phyloP scores from a whole-genome alignment of 2,797 vertebrate species.

The Rhincodon typus region DNA sequence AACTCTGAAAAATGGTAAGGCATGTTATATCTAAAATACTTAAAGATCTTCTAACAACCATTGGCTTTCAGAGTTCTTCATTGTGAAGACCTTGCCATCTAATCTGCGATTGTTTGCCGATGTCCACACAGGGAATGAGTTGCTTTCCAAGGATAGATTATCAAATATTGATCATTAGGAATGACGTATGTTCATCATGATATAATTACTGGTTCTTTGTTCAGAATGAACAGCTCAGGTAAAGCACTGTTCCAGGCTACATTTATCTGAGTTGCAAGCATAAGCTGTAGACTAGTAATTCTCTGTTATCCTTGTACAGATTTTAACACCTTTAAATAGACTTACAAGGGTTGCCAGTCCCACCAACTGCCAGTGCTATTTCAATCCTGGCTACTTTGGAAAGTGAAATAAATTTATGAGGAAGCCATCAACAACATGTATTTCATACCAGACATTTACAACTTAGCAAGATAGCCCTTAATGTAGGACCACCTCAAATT shows the following conservation, averaged over 20 bases:
- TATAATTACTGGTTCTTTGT: background rate
- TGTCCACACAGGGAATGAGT: background rate
- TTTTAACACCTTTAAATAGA: background rate
- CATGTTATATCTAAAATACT: background rate
- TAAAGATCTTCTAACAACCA: background rate
- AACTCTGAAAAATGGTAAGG: conserved; percentile 65
- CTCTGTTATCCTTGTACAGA: background rate
- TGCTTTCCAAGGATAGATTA: background rate
- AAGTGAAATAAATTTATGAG: background rate
- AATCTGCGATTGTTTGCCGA: background rate
- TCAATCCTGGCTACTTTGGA: background rate
- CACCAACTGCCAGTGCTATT: background rate
- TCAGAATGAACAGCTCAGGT: background rate
- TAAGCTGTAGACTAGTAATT: background rate
- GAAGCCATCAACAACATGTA: background rate
- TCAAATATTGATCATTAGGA: background rate
- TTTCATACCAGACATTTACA: background rate
- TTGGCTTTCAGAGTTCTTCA: background rate
- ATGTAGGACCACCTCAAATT: background rate
- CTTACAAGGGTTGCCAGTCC: background rate
- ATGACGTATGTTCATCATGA: background rate
- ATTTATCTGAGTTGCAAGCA: background rate
- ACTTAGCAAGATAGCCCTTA: background rate
- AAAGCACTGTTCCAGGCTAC: background rate
- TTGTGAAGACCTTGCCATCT: background rate